A percentile compares a stretch with the other conserved stretches of the same genome.
phyloP scores from a whole-genome alignment of 2,113 vertebrate species.

The Boulengeromyrus knoepffleri region DNA sequence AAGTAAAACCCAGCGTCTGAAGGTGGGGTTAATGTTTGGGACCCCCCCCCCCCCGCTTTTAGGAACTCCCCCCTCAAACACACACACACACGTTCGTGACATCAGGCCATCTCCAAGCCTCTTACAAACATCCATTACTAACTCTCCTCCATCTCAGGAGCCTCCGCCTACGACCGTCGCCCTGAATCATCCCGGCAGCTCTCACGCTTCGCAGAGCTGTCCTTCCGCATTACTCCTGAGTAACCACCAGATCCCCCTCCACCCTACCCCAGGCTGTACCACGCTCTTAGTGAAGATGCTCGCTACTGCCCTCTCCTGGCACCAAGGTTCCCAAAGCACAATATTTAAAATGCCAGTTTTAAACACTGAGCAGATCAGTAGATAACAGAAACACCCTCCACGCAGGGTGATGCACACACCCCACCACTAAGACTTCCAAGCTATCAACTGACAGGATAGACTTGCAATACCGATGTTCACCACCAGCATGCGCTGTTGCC shows the following conservation, averaged over 20 bases:
- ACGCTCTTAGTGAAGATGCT: not conserved
- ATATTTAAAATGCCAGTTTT: not conserved
- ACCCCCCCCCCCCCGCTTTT: not conserved
- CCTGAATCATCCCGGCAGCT: not conserved
- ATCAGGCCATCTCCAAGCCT: not conserved
- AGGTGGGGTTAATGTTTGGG: not conserved
- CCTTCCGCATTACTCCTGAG: not conserved
- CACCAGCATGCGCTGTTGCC: slow-evolving; percentile 33
- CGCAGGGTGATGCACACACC: not conserved
- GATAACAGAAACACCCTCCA: not conserved
- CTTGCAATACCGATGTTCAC: not conserved
- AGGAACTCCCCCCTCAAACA: not conserved
- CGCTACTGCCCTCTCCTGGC: not conserved
- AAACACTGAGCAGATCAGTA: not conserved
- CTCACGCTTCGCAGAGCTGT: not conserved
- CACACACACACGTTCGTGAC: not conserved
- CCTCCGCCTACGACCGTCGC: not conserved
- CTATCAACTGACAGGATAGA: not conserved
- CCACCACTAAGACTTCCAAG: not conserved
- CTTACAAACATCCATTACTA: slow-evolving; percentile 6
- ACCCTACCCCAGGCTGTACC: not conserved
- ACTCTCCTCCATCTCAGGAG: not conserved
- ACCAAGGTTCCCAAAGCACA: not conserved
- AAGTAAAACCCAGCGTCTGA: not conserved
- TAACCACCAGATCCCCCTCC: not conserved